phyloP scores from a whole-genome alignment of 1,140 invertebrate species.

The Cyrtorhinus lividipennis region DNA sequence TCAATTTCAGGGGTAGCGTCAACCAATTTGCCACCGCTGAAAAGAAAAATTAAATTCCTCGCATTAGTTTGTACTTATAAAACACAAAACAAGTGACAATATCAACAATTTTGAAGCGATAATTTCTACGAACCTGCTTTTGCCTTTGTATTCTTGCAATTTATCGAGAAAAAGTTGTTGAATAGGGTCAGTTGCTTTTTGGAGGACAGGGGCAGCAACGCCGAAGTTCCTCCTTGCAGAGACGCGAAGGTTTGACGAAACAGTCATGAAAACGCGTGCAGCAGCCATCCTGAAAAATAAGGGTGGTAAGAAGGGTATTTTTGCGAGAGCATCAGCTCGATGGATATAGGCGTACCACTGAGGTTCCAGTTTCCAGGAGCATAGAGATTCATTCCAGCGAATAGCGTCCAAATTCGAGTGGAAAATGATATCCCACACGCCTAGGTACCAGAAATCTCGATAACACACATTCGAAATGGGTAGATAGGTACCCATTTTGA shows the following conservation, averaged over 20 bases:
- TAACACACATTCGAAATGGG: too few relatives aligned
- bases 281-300: conserved; percentile 14
- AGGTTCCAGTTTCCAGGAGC: too few relatives aligned
- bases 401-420: too few relatives aligned
- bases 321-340: too few relatives aligned
- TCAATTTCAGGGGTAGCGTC: conserved; percentile 62
- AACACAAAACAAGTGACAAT: background rate
- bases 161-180: conserved; percentile 88
- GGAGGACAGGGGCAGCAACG: conserved; percentile 47
- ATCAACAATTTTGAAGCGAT: background rate
- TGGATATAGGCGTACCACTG: too few relatives aligned
- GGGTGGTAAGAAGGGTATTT: too few relatives aligned
- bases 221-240: conserved; percentile 38
- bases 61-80: background rate
- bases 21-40: conserved; percentile 63
- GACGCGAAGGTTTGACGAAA: background rate
- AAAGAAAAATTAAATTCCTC: conserved; percentile 25
- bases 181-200: conserved; percentile 72
- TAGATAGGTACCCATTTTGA: too few relatives aligned
- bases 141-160: conserved; percentile 73
- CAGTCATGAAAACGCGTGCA: background rate
- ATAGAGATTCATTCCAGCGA: too few relatives aligned
- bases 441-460: too few relatives aligned
- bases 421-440: too few relatives aligned
- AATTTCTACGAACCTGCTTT: conserved; percentile 38